These are phyloP conservation scores for Elachura formosa DNA, from an alignment of 2,113 vertebrate genomes.

Conservation along the genomic window DNA sequence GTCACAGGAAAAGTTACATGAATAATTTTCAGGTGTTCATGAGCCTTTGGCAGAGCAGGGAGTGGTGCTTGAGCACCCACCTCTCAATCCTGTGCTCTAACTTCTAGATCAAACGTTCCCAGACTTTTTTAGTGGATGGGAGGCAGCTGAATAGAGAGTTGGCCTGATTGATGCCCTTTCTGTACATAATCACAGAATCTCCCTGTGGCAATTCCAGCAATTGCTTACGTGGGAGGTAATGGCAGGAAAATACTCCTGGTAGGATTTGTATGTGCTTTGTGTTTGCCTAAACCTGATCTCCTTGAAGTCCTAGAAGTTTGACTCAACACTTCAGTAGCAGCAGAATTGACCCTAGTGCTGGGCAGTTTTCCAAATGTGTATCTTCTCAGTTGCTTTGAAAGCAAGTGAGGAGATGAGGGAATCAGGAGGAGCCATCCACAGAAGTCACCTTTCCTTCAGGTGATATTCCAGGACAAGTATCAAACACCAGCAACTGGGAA, in stretches of 20 bases:
- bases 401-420: not conserved
- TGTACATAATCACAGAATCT: conserved; percentile 57
- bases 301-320: conserved; percentile 44
- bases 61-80: conserved; percentile 30
- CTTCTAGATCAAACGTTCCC: conserved; percentile 51
- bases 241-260: conserved; percentile 54
- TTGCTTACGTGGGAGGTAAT: conserved; percentile 63
- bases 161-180: conserved; percentile 59
- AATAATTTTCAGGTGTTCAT: conserved; percentile 51
- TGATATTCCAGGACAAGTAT: not conserved
- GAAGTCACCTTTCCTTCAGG: not conserved
- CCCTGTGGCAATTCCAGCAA: conserved; percentile 60
- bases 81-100: not conserved
- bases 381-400: not conserved
- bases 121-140: conserved; percentile 48
- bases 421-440: not conserved
- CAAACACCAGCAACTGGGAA: not conserved
- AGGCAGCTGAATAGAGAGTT: conserved; percentile 49
- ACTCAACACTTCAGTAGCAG: not conserved
- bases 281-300: conserved; percentile 62
- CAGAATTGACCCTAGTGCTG: not conserved
- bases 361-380: not conserved
- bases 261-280: conserved; percentile 58
- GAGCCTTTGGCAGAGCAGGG: conserved; percentile 38
- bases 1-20: conserved; percentile 51